phyloP scores from a whole-genome alignment of 2,797 vertebrate species.

The Chaunax sp. region DNA sequence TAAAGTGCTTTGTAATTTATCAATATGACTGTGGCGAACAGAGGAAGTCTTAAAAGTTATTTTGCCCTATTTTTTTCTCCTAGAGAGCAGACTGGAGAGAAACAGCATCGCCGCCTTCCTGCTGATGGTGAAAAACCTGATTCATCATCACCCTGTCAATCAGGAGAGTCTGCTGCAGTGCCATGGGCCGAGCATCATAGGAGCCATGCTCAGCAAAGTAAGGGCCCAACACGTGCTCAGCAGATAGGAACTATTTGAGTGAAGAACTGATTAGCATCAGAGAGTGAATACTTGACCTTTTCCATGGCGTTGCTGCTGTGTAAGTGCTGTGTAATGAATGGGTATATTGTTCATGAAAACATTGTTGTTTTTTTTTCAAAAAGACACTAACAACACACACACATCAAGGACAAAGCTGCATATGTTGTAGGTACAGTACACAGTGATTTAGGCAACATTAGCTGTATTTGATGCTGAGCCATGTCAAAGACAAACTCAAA shows the following conservation, averaged over 20 bases:
- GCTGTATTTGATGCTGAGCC: not conserved
- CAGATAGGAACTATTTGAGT: conserved; percentile 20
- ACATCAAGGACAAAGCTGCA: not conserved
- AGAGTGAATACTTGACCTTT: conserved; percentile 59
- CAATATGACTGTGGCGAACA: conserved; percentile 36
- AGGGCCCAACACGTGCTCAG: conserved; percentile 21
- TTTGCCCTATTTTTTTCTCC: conserved; percentile 41
- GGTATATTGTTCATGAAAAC: conserved; percentile 34
- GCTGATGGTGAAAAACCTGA: conserved; percentile 94
- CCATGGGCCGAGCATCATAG: conserved; percentile 92
- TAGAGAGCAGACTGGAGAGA: conserved; percentile 92
- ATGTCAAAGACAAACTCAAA: not conserved
- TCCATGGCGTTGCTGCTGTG: conserved; percentile 21
- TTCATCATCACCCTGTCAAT: conserved; percentile 89
- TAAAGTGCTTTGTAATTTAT: conserved; percentile 44
- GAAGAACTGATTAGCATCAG: conserved; percentile 44
- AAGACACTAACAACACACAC: too few species aligned
- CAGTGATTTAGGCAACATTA: not conserved
- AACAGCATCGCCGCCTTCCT: conserved; percentile 94
- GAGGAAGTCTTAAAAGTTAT: conserved; percentile 51
- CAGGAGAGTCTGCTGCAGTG: conserved; percentile 95
- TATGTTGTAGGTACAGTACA: not conserved
- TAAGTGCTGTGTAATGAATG: conserved; percentile 58
- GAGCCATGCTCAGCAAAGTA: conserved; percentile 94
- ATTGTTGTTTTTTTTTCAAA: conserved; percentile 19